A percentile compares a stretch with the other conserved stretches of the same genome.
Evolutionary conservation across 2,797 vertebrate species (phyloP).

Genomic region (Coranthus polyacanthus): DNA sequence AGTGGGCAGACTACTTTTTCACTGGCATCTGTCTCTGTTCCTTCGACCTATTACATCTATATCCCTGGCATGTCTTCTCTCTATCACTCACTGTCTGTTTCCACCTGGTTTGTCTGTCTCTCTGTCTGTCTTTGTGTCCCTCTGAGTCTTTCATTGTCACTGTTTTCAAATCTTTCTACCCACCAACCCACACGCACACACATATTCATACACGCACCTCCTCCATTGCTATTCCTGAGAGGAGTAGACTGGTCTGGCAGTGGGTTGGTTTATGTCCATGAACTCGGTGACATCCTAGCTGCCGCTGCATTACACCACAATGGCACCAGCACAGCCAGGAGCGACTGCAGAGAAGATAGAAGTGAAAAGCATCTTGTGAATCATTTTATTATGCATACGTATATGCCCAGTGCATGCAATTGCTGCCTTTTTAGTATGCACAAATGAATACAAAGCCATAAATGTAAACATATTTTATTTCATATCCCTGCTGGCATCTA

Average conservation of each 20-base stretch:
- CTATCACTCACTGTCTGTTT: slow-evolving; percentile 40
- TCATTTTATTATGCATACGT: slow-evolving; percentile 8
- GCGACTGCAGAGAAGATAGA: slow-evolving; percentile 44
- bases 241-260: slow-evolving; percentile 76
- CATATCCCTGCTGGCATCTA: slow-evolving; percentile 29
- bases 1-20: slow-evolving; percentile 40
- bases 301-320: slow-evolving; percentile 74
- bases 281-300: slow-evolving; percentile 74
- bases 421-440: not conserved
- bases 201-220: slow-evolving; percentile 44
- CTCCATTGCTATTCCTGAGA: slow-evolving; percentile 80
- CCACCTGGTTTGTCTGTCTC: not conserved
- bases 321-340: slow-evolving; percentile 63
- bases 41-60: slow-evolving; percentile 37
- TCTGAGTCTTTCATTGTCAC: slow-evolving; percentile 38
- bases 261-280: slow-evolving; percentile 79
- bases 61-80: slow-evolving; percentile 37
- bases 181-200: slow-evolving; percentile 40
- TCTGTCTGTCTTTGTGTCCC: slow-evolving; percentile 33
- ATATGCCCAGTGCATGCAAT: slow-evolving; percentile 3
- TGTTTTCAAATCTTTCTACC: slow-evolving; percentile 52
- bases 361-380: not conserved
- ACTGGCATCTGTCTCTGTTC: slow-evolving; percentile 27
- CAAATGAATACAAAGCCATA: not conserved
- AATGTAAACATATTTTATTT: slow-evolving; percentile 26